A percentile compares a stretch with the other conserved stretches of the same genome.
phyloP scores from a whole-genome alignment of 1,140 invertebrate species.

The Amphibalanus amphitrite region DNA sequence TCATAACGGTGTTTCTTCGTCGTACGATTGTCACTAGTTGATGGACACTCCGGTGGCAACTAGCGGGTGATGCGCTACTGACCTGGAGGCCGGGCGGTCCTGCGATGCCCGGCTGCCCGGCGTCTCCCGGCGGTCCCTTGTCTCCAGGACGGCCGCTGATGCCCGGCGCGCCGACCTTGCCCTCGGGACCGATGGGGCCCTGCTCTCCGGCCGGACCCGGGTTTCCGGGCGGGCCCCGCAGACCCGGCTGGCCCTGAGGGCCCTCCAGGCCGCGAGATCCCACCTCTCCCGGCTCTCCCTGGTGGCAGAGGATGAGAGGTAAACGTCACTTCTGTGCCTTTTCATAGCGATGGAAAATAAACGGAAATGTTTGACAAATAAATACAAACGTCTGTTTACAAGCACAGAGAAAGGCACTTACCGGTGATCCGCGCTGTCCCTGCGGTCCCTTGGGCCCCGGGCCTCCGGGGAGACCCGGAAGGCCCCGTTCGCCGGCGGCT shows the following conservation, averaged over 20 bases:
- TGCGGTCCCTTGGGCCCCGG: conserved; percentile 24
- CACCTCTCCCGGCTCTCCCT: conserved; percentile 46
- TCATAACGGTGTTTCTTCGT: too few species aligned
- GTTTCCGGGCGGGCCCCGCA: conserved; percentile 40
- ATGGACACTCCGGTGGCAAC: too few species aligned
- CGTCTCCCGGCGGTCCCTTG: conserved; percentile 48
- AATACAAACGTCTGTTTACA: too few species aligned
- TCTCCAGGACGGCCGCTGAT: conserved; percentile 51
- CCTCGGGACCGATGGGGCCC: conserved; percentile 45
- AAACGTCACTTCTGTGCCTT: conserved; percentile 18
- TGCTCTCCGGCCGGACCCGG: conserved; percentile 45
- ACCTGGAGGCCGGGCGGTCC: conserved; percentile 51
- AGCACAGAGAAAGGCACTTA: too few species aligned
- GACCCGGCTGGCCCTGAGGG: conserved; percentile 39
- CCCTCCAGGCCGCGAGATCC: conserved; percentile 45
- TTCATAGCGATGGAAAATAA: conserved; percentile 22
- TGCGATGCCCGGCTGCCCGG: conserved; percentile 40
- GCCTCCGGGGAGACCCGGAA: too few species aligned
- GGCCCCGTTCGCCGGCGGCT: conserved; percentile 19
- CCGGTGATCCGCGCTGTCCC: conserved; percentile 18
- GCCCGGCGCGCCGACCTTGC: conserved; percentile 52
- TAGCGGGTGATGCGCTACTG: conserved; percentile 19
- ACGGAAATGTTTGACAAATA: too few species aligned
- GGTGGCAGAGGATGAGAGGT: conserved; percentile 15
- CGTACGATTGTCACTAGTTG: too few species aligned